Evolutionary conservation across 2,888 invertebrate genomes (phyloP), one percentile per base, ranked within the genome.

Genomic region (Campoplex nolae): DNA sequence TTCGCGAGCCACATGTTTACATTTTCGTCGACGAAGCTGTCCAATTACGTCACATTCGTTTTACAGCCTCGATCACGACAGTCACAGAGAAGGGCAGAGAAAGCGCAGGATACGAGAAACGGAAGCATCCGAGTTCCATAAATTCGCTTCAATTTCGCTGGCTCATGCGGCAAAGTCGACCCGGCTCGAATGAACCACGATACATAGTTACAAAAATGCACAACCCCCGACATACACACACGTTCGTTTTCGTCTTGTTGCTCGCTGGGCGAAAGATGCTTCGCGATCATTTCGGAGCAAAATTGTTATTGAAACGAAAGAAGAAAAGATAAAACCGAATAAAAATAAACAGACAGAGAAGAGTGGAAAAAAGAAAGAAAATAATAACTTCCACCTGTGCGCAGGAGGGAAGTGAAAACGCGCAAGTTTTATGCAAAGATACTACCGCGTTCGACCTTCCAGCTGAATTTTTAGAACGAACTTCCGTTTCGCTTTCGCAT

Each of bases 111-210:
- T 75, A 67, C 75, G 82, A 75, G 67, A 68, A 68, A 82, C 56
- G 75, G 71, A 56, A 68, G 67, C 81, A 67, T 74, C 81, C 74
- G 67, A 67, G 45, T 67, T 82, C 68, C 75, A 75, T 82, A 75
- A 82, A 82, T 82, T 82, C 82, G 75, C 82, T 82, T 75, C 82
- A 82, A 82, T 82, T 82, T 82, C 75, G 68, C 75, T 42, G 42
- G 82, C 62, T 80, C 73, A 62, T 80, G 62, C 71, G 35, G 51
- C 62, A 62, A 62, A 51, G 3, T 56, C 62, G 58, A 80, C 54
- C 54, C 35, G 11, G 77, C 54, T 67, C 67, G 48, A 42, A n/a
- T 16, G 32, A 35, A 23, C 35, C 58, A 45, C 71, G 18, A 18
- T 35, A 51, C 67, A 54, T 35, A 70, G 56, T 70, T 38, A 70